Evolutionary conservation across 2,113 vertebrate genomes (phyloP).

Genomic region (Climacteris rufus): DNA sequence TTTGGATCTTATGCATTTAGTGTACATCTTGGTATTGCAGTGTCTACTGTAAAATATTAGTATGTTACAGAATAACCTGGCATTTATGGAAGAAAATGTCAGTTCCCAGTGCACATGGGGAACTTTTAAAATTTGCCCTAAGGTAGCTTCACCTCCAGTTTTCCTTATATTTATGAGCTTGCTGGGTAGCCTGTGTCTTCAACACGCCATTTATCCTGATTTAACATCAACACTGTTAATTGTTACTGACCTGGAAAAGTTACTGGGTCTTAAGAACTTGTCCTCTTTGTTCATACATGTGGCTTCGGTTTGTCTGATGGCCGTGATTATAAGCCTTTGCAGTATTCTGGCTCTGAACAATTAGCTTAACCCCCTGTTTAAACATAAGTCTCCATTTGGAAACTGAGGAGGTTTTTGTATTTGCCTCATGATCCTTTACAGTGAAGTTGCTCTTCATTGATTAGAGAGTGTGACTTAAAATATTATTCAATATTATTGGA

Average conservation of each 20-base stretch:
- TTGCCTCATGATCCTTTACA: not conserved
- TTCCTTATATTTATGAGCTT: not conserved
- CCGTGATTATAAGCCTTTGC: not conserved
- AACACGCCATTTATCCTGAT: not conserved
- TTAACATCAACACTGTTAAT: not conserved
- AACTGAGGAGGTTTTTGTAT: not conserved
- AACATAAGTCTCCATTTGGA: not conserved
- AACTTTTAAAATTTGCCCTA: not conserved
- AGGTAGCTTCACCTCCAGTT: not conserved
- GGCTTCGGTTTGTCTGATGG: not conserved
- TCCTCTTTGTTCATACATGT: not conserved
- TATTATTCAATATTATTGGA: not conserved
- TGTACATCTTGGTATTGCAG: not conserved
- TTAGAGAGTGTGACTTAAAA: not conserved
- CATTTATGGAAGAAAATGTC: not conserved
- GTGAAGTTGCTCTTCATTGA: not conserved
- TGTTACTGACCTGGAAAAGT: not conserved
- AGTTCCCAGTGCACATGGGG: accelerated
- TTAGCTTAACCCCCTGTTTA: not conserved
- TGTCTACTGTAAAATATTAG: not conserved
- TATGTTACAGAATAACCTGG: not conserved
- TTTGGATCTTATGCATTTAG: not conserved
- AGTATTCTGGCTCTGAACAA: not conserved
- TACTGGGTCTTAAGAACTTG: not conserved
- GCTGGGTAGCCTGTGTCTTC: not conserved